phyloP scores from a whole-genome alignment of 2,797 vertebrate species.

The Thunnus albacares region DNA sequence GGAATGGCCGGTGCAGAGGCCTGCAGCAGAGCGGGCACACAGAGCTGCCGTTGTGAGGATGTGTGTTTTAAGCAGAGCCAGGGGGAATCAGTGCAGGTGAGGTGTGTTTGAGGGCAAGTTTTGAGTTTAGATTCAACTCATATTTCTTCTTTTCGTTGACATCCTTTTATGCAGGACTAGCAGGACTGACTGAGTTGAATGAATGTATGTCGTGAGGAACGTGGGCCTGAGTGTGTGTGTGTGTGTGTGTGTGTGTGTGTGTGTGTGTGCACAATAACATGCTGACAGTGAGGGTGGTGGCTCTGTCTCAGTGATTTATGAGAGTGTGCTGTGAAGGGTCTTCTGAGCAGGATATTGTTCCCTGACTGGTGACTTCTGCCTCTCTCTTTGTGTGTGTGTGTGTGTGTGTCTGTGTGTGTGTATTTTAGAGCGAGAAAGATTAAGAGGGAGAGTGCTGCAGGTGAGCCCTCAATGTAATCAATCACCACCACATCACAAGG shows the following conservation, averaged over 20 bases:
- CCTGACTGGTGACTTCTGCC: conserved; percentile 86
- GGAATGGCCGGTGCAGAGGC: conserved; percentile 77
- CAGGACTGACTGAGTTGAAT: conserved; percentile 55
- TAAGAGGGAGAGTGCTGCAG: conserved; percentile 81
- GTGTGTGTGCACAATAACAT: conserved; percentile 74
- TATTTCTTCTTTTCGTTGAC: conserved; percentile 69
- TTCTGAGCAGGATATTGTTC: conserved; percentile 90
- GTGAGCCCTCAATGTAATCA: conserved; percentile 86
- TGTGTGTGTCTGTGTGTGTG: conserved; percentile 60
- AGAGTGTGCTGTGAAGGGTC: conserved; percentile 86
- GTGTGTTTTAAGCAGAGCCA: conserved; percentile 74
- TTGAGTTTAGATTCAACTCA: conserved; percentile 56
- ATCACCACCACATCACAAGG: conserved; percentile 80
- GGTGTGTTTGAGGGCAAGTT: conserved; percentile 40
- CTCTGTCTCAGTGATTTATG: conserved; percentile 90
- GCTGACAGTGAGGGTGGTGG: conserved; percentile 86
- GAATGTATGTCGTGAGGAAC: conserved; percentile 53
- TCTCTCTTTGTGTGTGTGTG: conserved; percentile 66
- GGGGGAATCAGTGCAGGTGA: conserved; percentile 67
- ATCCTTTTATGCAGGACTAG: conserved; percentile 37
- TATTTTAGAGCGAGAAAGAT: conserved; percentile 74
- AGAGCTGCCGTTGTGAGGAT: conserved; percentile 71
- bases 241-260: conserved; percentile 53
- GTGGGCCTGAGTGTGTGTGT: conserved; percentile 55
- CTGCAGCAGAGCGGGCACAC: conserved; percentile 51